Percentiles rank a stretch among this genome's conserved stretches.
These are phyloP conservation scores for Idaea biselata DNA, from an alignment of 2,888 invertebrate species.

Conservation along the genomic window DNA sequence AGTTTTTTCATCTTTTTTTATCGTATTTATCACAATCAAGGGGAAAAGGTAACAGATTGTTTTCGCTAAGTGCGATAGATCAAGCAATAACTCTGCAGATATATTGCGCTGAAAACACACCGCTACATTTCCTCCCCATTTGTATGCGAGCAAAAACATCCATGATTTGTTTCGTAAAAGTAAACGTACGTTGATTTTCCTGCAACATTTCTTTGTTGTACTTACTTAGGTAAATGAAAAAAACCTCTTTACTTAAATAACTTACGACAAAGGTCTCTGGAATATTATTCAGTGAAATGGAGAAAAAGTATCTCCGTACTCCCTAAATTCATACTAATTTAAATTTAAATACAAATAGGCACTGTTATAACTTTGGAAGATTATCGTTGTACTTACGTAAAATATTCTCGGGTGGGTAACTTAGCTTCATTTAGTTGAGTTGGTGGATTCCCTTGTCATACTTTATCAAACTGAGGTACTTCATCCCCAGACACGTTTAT, in stretches of 20 bases:
- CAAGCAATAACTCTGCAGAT: constrained; percentile 1
- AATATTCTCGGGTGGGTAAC: constrained; percentile 15
- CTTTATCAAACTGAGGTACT: constrained; percentile 25
- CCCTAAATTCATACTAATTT: constrained; percentile 4
- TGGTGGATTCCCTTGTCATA: constrained; percentile 23
- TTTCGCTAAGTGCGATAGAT: not conserved
- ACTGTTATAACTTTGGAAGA: constrained; percentile 2
- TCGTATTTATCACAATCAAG: not conserved
- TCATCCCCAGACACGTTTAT: constrained; percentile 28
- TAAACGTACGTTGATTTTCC: not conserved
- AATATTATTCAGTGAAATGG: not conserved
- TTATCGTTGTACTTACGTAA: constrained; percentile 9
- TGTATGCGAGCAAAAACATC: not conserved
- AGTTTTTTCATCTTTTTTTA: not conserved
- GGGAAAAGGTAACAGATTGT: not conserved
- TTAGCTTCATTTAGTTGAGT: constrained; percentile 18
- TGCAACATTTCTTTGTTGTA: not conserved
- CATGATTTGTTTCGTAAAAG: not conserved
- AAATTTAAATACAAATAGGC: constrained; percentile 7
- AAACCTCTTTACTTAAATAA: not conserved
- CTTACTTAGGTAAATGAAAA: not conserved
- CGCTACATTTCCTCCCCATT: not conserved
- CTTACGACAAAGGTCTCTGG: not conserved
- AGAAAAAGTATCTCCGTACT: not conserved
- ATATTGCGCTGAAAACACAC: not conserved